Evolutionary conservation across 2,888 invertebrate species (phyloP), one percentile per base, ranked within the genome.

Genomic region (Rhodophaea formosa): DNA sequence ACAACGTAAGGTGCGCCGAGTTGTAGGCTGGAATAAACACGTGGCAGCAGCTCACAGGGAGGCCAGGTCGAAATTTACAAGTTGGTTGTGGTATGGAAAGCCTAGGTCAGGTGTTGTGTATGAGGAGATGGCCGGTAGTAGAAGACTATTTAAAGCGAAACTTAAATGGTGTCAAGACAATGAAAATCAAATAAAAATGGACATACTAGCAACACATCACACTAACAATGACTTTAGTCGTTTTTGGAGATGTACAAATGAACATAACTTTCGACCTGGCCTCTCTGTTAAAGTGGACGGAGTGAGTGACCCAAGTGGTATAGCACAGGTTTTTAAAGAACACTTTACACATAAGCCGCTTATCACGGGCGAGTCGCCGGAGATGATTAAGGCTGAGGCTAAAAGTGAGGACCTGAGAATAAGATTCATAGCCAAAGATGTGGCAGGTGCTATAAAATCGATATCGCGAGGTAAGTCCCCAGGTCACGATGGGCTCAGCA

Each of bases 41-140:
- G 64, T 69, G 1, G 57, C 51, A 3, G 51, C 43, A 10, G 63
- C 63, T 8, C 66, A 66, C 32, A 39, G 56, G 53, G 57, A 59
- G 53, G 66, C 66, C 17, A 35, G 67, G 49, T 51, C 51, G 7
- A 46, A 51, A 7, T 65, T 60, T 59, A 45, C 57, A 8, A 35
- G 30, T n/a, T 67, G 67, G 67, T 7, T 62, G 8, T 42, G 23
- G 47, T 23, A 53, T 14, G 62, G 62, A 12, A 62, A 57, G 44
- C 68, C 63, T 0, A 14, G 0, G 1, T 16, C 12, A 29, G 68
- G 63, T 12, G 16, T 8, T 15, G 10, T 52, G 29, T 61, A 57
- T 17, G 53, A 62, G 8, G 53, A 58, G 3, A 63, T 63, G 62
- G 45, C 53, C 17, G 44, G 54, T 14, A 42, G 51, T 7, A 39